Evolutionary conservation across 2,888 invertebrate species (phyloP).

Genomic region (Tineola bisselliella): DNA sequence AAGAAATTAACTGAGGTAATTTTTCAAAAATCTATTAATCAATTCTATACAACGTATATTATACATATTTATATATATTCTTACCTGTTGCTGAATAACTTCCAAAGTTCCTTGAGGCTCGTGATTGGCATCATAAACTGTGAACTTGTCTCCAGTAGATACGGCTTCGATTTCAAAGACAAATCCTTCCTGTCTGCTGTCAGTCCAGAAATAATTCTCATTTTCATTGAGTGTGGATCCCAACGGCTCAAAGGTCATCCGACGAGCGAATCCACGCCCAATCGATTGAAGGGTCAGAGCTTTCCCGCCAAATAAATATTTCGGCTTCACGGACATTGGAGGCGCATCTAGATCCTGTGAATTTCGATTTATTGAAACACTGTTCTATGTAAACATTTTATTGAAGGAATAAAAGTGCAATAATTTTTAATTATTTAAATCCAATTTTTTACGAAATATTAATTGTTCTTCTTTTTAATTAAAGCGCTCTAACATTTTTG

Average conservation of each 20-base stretch:
- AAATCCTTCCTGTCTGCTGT: conserved; percentile 77
- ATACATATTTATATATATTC: no score
- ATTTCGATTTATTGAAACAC: conserved; percentile 30
- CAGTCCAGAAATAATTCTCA: conserved; percentile 81
- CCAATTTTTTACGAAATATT: neutral
- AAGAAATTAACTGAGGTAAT: no score
- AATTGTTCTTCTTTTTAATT: neutral
- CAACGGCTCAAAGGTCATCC: conserved; percentile 76
- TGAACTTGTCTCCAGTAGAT: conserved; percentile 75
- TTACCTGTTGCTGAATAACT: conserved; percentile 73
- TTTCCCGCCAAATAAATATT: conserved; percentile 72
- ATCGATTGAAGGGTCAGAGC: conserved; percentile 74
- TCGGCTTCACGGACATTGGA: conserved; percentile 55
- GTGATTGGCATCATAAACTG: conserved; percentile 74
- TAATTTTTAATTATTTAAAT: neutral
- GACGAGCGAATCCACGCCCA: conserved; percentile 78
- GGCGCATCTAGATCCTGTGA: conserved; percentile 59
- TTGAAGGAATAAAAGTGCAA: conserved; percentile 4
- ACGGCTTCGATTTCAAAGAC: conserved; percentile 76
- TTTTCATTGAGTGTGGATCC: conserved; percentile 72
- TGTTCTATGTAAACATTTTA: conserved; percentile 17
- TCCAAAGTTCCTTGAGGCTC: conserved; percentile 74
- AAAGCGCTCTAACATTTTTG: neutral
- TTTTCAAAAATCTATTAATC: no score
- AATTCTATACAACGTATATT: no score